Conservation (phyloP, 2,113 vertebrate genomes). For the Pituophis catenifer region DNA sequence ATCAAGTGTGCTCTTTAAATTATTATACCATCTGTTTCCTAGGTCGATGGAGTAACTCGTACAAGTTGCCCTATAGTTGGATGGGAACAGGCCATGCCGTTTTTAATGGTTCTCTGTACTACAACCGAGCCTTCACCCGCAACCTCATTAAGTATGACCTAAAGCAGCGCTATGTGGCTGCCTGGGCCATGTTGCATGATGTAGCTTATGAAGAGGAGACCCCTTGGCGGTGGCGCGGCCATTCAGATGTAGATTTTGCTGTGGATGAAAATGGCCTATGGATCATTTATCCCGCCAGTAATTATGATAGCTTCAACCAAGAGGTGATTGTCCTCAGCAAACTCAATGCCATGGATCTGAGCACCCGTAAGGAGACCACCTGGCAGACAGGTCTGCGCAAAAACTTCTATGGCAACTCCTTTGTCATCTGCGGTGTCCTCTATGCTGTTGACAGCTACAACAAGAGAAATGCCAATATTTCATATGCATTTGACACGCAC, state of each 20-base stretch:
- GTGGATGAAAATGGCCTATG: constrained; percentile 94
- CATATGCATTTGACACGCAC: constrained; percentile 96
- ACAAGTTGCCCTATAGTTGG: constrained; percentile 97
- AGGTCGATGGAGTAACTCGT: constrained; percentile 95
- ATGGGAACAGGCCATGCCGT: constrained; percentile 93
- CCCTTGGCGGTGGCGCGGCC: constrained; percentile 86
- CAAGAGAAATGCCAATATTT: constrained; percentile 85
- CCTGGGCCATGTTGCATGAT: constrained; percentile 93
- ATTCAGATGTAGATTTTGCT: constrained; percentile 88
- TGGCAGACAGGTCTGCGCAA: constrained; percentile 91
- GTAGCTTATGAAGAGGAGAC: constrained; percentile 85
- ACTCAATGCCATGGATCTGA: constrained; percentile 86
- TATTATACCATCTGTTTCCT: background rate
- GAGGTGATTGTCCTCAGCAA: constrained; percentile 92
- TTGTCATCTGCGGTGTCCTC: constrained; percentile 93
- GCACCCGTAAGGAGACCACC: constrained; percentile 88
- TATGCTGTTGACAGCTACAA: constrained; percentile 92
- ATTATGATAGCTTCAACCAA: constrained; percentile 87
- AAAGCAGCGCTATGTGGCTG: constrained; percentile 81
- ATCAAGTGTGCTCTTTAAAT: background rate
- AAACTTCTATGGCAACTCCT: constrained; percentile 90
- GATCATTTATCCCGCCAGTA: constrained; percentile 92
- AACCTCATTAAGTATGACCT: constrained; percentile 97
- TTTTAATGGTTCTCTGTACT: constrained; percentile 89
- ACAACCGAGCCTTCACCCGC: constrained; percentile 93